Evolutionary conservation across 2,113 vertebrate genomes (phyloP).

Genomic region (Burhinus bistriatus): DNA sequence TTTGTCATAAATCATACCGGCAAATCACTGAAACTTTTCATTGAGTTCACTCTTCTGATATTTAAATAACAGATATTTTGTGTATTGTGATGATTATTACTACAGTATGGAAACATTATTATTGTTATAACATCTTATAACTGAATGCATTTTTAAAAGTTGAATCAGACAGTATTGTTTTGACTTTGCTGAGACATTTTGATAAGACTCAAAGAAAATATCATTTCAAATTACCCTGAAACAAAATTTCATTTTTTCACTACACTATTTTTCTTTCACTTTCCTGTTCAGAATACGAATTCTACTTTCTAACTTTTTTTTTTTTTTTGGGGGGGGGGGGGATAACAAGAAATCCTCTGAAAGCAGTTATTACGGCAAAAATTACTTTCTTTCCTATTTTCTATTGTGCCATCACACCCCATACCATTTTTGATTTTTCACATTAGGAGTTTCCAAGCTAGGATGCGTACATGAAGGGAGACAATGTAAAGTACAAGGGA

Average conservation of each 20-base stretch:
- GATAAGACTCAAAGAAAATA: not conserved
- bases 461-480: not conserved
- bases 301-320: not conserved
- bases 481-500: not conserved
- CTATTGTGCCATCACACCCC: not conserved
- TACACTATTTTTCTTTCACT: not conserved
- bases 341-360: not conserved
- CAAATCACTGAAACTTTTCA: not conserved
- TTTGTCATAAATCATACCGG: not conserved
- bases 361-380: not conserved
- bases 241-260: not conserved
- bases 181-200: not conserved
- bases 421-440: not conserved
- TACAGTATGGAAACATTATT: not conserved
- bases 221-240: not conserved
- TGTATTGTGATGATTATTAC: not conserved
- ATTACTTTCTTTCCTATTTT: not conserved
- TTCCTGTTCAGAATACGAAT: not conserved
- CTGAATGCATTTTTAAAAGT: not conserved
- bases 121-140: not conserved
- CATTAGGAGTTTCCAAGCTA: not conserved
- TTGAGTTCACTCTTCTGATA: not conserved
- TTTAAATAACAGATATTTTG: not conserved
- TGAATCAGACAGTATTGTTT: not conserved
- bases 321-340: not conserved